Conservation (phyloP, 2,113 vertebrate genomes). For the Phocoena sinus region DNA sequence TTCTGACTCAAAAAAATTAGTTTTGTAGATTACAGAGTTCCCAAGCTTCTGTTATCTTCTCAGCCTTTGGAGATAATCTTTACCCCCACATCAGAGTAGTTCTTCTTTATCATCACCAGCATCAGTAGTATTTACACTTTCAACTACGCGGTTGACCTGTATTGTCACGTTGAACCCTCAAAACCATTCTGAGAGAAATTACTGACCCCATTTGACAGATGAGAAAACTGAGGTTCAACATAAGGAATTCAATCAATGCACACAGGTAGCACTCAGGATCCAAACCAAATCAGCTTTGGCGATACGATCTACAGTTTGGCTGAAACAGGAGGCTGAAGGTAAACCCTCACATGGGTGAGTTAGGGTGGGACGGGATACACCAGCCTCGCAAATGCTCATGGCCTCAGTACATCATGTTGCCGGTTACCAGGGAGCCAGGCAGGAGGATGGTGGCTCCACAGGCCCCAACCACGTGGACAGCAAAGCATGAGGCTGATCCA, state of each 20-base stretch:
- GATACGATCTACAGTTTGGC: background rate
- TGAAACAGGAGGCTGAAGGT: background rate
- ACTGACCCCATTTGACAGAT: background rate
- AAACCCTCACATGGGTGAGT: background rate
- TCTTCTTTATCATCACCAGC: background rate
- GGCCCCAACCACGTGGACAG: background rate
- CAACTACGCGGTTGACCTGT: background rate
- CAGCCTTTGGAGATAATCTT: background rate
- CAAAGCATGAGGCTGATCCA: background rate
- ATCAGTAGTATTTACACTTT: background rate
- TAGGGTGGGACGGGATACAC: background rate
- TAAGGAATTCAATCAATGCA: background rate
- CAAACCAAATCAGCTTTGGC: background rate
- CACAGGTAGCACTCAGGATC: background rate
- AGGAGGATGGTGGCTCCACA: background rate
- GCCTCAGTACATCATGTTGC: background rate
- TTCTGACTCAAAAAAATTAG: background rate
- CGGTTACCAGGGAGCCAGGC: background rate
- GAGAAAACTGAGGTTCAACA: background rate
- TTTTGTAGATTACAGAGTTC: background rate
- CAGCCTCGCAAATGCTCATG: background rate
- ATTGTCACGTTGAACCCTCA: background rate
- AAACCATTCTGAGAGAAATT: background rate
- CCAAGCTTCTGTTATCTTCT: background rate
- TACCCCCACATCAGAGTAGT: background rate